These are phyloP conservation scores for Papilio gigon DNA, from an alignment of 2,888 invertebrate species.

Conservation along the genomic window DNA sequence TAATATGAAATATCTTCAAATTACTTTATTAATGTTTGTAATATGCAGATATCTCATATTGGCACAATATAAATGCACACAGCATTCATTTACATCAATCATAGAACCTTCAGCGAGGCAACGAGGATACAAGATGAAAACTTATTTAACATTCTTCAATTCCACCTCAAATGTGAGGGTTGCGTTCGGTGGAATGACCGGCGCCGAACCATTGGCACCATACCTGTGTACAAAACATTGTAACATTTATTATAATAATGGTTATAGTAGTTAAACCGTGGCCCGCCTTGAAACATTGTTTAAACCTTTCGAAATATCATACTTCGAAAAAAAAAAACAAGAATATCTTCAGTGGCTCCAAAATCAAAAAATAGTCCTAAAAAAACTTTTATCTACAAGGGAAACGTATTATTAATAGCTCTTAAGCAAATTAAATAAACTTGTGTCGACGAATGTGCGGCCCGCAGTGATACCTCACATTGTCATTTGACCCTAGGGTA, in stretches of 20 bases:
- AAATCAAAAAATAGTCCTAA: too few species aligned
- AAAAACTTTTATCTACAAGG: too few species aligned
- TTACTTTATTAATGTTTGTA: slow-evolving; percentile 22
- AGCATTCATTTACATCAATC: slow-evolving; percentile 52
- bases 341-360: too few species aligned
- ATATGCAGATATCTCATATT: slow-evolving; percentile 50
- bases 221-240: slow-evolving; percentile 78
- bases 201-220: slow-evolving; percentile 89
- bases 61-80: slow-evolving; percentile 54
- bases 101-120: slow-evolving; percentile 41
- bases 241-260: neutral
- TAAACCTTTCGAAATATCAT: too few species aligned
- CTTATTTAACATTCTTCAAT: slow-evolving; percentile 89
- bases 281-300: too few species aligned
- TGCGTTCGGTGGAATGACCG: slow-evolving; percentile 93
- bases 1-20: slow-evolving; percentile 56
- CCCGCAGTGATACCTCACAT: too few species aligned
- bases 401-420: too few species aligned
- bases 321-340: too few species aligned
- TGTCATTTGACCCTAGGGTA: too few species aligned
- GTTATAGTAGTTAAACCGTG: too few species aligned
- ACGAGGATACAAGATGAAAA: slow-evolving; percentile 27
- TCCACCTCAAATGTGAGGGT: slow-evolving; percentile 95
- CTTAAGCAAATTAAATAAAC: too few species aligned
- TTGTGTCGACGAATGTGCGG: too few species aligned